Evolutionary conservation across 2,888 invertebrate genomes (phyloP), one percentile per base, ranked within the genome.

Genomic region (Pseudococcus jackbeardsleyi): DNA sequence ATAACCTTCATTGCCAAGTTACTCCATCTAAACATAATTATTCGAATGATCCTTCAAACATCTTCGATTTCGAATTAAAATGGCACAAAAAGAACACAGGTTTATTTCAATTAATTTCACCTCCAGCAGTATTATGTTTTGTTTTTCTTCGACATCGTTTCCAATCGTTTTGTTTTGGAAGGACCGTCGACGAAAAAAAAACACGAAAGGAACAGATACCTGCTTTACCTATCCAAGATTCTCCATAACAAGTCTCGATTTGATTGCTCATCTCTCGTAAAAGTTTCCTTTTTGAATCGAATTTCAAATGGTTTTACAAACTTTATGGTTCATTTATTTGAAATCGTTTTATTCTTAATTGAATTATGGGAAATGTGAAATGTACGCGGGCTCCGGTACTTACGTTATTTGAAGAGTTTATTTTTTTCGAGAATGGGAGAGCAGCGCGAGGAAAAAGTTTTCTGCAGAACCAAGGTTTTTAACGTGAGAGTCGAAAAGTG

Each of bases 281-380:
- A 82, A 82, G 79, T 46, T 82, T 82, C 46, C 42, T 42, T 46
- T 46, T 82, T 46, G 46, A 82, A 19, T 82, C 19, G 17, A 79
- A 7, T 79, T 46, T 42, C 46, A 82, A 82, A 82, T 82, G 79
- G 46, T 82, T 46, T 33, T 19, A 82, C 79, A n/a, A n/a, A 82
- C 9, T 82, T 82, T 46, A 82, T 82, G 79, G 79, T 82, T 82
- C 79, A 82, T 82, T 82, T 82, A 82, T 82, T 82, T 82, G 39
- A 82, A 82, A 82, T 82, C 79, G 79, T 42, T 82, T 77, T 22
- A 82, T 82, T 46, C 79, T 46, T 82, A 82, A 82, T 82, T 82
- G 79, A 82, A 46, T 46, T 26, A 82, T 46, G 79, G 19, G 79
- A 15, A 15, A 33, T 22, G 68, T 33, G 33, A 33, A 26, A 6